Base-by-base conservation (phyloP, 2,888 invertebrate genomes). In the Clivina fossor region DNA sequence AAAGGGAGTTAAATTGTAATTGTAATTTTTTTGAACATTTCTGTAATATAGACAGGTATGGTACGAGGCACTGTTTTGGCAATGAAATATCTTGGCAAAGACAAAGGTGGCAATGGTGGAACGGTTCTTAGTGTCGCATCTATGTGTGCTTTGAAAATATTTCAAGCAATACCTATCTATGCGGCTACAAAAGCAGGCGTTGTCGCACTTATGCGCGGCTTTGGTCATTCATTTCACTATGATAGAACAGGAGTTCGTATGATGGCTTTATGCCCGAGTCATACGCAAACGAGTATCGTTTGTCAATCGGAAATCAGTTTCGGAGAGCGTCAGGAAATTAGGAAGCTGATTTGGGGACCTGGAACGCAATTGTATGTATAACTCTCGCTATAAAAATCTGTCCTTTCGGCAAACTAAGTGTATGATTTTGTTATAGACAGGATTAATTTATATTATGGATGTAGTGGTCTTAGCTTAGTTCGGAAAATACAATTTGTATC, bases 101-200 rank as follows among this genome's bases (percentile, higher is more conserved):
- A 77, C 62, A 71, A 68, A 30, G 75, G 76, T 3, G 76, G 76
- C 1, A 64, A 66, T 3, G 78, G 78, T 15, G 78, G 76, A 15
- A 68, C 74, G 5, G 69, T 79, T 18, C 68, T 78, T 8, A 78
- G 78, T 61, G 69, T 75, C n/a, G 68, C 76, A 15, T 76, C 77
- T 18, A 72, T 75, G 50, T 68, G 71, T 56, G 77, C 76, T n/a
- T 60, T 69, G 40, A 63, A 63, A 11, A 63, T 61, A 38, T 68
- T 67, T 11, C 66, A 65, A 1, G 65, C 64, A 38, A 47, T 69
- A 40, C 74, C 75, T 0, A 64, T 73, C 55, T 75, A 74, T 59
- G 66, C 65, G 1, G 71, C 71, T 3, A 72, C 72, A 2, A 74
- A 75, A 60, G 67, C 66, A 58, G 74, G 70, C 1, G 66, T 73